Evolutionary conservation across 2,888 invertebrate genomes (phyloP), one percentile per base, ranked within the genome.

Genomic region (Aspidapion aeneum): DNA sequence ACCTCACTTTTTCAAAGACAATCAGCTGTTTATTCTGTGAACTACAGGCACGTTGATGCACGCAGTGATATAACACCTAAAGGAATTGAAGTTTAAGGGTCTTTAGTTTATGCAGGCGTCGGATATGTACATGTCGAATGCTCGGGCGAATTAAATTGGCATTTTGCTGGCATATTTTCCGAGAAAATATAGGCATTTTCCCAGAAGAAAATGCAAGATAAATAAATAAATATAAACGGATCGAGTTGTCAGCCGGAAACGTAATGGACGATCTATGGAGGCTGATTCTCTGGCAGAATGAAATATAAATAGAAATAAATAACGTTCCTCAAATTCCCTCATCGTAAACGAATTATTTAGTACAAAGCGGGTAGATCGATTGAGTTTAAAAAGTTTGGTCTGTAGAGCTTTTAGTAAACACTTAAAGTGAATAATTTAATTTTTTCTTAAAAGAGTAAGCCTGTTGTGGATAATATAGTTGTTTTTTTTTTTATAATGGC

Each of bases 161-260:
- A 35, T 35, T 35, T 35, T 12, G 35, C 12, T 35, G 35, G 35
- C 35, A 35, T 35, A 35, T 35, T 35, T 12, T 35, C n/a, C 35
- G 35, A 35, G 35, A 35, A 35, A 35, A 35, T 35, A 35, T 35
- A 35, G 35, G 35, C 35, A 12, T 35, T 35, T 35, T 35, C n/a
- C 35, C 35, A 3, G 35, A 52, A 52, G 52, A 17, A 17, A 52
- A 52, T 52, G 52, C 52, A 52, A 52, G 19, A 52, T 52, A 52
- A 52, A 52, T 52, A 52, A 52, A 35, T 35, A 35, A 52, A 52
- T 52, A 52, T 19, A 52, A 52, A 52, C 52, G 52, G 52, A 17
- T 52, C 19, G 17, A 52, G 7, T 19, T 19, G 52, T 52, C 52
- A 52, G 52, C 7, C 52, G 52, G 52, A 19, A 52, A 52, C 52